These are phyloP conservation scores for Anorthoa munda DNA, from an alignment of 2,888 invertebrate species.

Conservation along the genomic window DNA sequence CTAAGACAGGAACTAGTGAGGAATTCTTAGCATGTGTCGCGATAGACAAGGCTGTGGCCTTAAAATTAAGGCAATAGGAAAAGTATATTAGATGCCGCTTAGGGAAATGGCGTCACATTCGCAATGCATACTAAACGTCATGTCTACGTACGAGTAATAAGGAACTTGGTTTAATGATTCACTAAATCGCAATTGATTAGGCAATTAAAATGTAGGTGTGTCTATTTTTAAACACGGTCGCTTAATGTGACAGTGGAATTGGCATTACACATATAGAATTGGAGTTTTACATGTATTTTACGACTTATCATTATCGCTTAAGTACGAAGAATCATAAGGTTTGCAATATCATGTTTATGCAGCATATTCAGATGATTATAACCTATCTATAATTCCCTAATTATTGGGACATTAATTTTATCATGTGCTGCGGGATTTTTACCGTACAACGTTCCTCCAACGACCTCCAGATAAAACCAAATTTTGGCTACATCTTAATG, in stretches of 20 bases:
- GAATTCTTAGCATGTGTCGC: conserved; percentile 58
- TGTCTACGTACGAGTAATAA: conserved; percentile 18
- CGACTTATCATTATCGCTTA: background rate
- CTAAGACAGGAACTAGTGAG: conserved; percentile 59
- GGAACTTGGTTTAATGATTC: conserved; percentile 38
- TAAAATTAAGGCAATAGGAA: conserved; percentile 59
- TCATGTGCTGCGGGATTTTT: background rate
- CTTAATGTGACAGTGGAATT: background rate
- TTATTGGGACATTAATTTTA: background rate
- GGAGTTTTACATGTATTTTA: background rate
- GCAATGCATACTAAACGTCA: conserved; percentile 52
- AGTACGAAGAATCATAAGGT: background rate
- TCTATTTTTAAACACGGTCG: background rate
- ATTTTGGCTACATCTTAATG: background rate
- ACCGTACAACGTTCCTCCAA: background rate
- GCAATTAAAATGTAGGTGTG: conserved; percentile 4
- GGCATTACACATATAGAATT: background rate
- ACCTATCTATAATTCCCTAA: background rate
- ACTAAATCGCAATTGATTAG: conserved; percentile 4
- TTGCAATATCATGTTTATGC: conserved; percentile 1
- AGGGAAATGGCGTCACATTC: conserved; percentile 56
- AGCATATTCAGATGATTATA: background rate
- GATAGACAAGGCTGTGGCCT: conserved; percentile 70
- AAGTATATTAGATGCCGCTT: conserved; percentile 54
- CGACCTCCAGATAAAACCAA: background rate